A percentile compares a stretch with the other conserved stretches of the same genome.
phyloP scores from a whole-genome alignment of 1,140 invertebrate species.

The Zophobas atratus region DNA sequence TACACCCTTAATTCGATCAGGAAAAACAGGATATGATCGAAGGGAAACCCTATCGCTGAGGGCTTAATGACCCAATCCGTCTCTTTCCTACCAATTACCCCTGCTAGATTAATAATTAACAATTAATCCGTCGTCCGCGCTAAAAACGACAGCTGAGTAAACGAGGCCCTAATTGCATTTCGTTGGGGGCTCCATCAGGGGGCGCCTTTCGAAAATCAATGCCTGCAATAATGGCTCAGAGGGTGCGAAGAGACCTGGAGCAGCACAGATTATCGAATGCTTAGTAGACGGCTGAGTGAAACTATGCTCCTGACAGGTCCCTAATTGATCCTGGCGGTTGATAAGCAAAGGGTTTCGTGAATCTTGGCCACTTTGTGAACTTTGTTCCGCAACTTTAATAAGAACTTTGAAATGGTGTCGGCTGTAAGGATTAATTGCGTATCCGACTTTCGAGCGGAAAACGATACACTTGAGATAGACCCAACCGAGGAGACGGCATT shows the following conservation, averaged over 20 bases:
- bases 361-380: slow-evolving; percentile 11
- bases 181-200: slow-evolving; percentile 6
- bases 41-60: background rate
- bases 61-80: slow-evolving; percentile 51
- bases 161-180: slow-evolving; percentile 52
- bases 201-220: slow-evolving; percentile 37
- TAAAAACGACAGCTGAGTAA: slow-evolving; percentile 55
- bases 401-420: background rate
- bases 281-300: background rate
- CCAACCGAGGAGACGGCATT: too few relatives aligned
- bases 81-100: slow-evolving; percentile 54
- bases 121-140: slow-evolving; percentile 54
- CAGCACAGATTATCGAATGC: slow-evolving; percentile 7
- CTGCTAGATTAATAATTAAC: slow-evolving; percentile 58
- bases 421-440: background rate
- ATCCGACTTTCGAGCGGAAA: too few relatives aligned
- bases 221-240: slow-evolving; percentile 7
- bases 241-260: slow-evolving; percentile 3
- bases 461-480: too few relatives aligned
- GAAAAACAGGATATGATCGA: slow-evolving; percentile 13
- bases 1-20: background rate
- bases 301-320: slow-evolving; percentile 17
- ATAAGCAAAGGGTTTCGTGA: slow-evolving; percentile 3
- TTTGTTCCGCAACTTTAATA: background rate
- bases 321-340: slow-evolving; percentile 20